Base-by-base conservation (phyloP, 2,113 vertebrate genomes). In the Beaufortia kweichowensis region DNA sequence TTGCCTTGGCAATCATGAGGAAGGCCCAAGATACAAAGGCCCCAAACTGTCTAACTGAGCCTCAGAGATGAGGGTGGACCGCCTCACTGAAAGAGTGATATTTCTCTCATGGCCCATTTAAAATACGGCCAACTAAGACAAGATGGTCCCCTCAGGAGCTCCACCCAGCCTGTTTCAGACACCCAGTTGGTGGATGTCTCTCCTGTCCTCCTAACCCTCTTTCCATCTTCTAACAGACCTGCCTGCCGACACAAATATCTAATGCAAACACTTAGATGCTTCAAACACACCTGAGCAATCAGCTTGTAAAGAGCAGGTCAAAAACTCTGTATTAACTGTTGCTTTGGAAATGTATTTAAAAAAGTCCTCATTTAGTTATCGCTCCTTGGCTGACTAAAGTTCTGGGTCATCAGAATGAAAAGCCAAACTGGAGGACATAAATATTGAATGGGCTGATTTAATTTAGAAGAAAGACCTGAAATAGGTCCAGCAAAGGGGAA, bases 141-240 rank as follows among this genome's bases (percentile, higher is more conserved):
- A 57, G 62, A 76, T 43, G 48, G 65, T 79, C 74, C 77, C 72
- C 73, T 66, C n/a, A 41, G 77, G 73, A 82, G 17, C 21, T 35
- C 29, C 31, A 71, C 23, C 24, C 67, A 72, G 59, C 15, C 56
- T 19, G 57, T 55, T 55, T 39, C 76, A 63, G 56, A 70, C 31
- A 12, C 64, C 23, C 41, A 12, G 24, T 24, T 28, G 2, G 56
- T 50, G 53, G 55, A 64, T 43, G 48, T 19, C 62, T 73, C 35
- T 33, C 23, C 75, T 75, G 78, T 50, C 62, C 79, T 64, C 72
- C 61, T 81, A 71, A 78, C 60, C 79, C 64, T 78, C 79, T 78
- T 81, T 82, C 78, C 63, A 81, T 77, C 75, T 61, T 73, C 70
- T 65, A 57, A 33, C 17, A 2, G 19, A 57, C 71, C 57, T 10